Evolutionary conservation across 1,140 invertebrate genomes (phyloP).

Genomic region (Drosophila funebris): DNA sequence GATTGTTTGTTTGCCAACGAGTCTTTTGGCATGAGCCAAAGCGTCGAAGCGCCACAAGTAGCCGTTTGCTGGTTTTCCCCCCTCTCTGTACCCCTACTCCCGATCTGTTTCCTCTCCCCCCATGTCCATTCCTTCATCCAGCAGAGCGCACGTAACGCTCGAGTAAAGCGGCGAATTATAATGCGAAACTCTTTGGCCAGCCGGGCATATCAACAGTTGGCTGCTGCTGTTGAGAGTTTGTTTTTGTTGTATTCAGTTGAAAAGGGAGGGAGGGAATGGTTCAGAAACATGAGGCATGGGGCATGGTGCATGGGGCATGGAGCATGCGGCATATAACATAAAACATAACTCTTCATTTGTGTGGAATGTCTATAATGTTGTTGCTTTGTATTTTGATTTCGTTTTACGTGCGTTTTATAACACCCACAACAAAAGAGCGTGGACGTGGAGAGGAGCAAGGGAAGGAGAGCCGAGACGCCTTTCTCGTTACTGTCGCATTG

Average conservation of each 20-base stretch:
- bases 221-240: constrained; percentile 32
- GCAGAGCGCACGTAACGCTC: constrained; percentile 53
- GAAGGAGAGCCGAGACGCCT: background rate
- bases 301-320: background rate
- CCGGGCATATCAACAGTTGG: constrained; percentile 80
- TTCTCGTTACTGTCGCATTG: constrained; percentile 26
- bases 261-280: background rate
- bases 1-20: constrained; percentile 35
- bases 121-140: background rate
- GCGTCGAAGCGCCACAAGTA: constrained; percentile 66
- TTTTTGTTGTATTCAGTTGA: background rate
- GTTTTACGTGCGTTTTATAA: constrained; percentile 46
- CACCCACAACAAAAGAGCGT: constrained; percentile 15
- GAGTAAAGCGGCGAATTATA: constrained; percentile 73
- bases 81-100: background rate
- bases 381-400: constrained; percentile 6
- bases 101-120: background rate
- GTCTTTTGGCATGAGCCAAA: constrained; percentile 61
- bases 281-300: background rate
- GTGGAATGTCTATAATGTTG: constrained; percentile 25
- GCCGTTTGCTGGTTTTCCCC: constrained; percentile 39
- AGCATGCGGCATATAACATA: constrained; percentile 12
- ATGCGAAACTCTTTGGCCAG: constrained; percentile 76
- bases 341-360: constrained; percentile 53
- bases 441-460: background rate